Evolutionary conservation across 2,888 invertebrate genomes (phyloP), one percentile per base, ranked within the genome.

Genomic region (Phaedon cochleariae): DNA sequence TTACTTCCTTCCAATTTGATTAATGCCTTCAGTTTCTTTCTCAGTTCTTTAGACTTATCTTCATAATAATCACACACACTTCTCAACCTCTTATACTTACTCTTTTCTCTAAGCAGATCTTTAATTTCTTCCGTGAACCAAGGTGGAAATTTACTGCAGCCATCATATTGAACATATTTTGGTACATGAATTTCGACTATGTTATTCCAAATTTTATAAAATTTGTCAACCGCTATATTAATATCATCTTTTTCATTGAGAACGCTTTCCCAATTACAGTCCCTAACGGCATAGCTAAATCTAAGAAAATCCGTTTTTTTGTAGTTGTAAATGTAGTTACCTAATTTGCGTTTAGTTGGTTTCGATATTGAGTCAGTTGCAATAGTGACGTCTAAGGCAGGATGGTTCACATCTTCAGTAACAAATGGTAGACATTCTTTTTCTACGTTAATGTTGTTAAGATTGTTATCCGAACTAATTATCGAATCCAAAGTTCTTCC

Each of bases 401-500:
- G 26, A 51, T 51, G 51, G 22, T 22, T 20, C 26, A 51, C 7
- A 26, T 49, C 21, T 21, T 51, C 51, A 22, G 21, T 22, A 15
- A 51, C 51, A 51, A 51, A 51, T 26, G 51, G 51, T 51, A 51
- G 1, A 51, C 3, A 26, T 10, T 51, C 51, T 51, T 26, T 51
- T 21, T 21, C n/a, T 26, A 21, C 51, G 26, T 21, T 21, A n/a
- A 21, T 22, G 17, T 51, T 51, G 21, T 21, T 21, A 15, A 22
- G 22, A 15, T 21, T 51, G 26, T 51, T 51, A 22, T 51, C 2
- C 26, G 21, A 51, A 22, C n/a, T 51, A 15, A 21, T 51, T 51
- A 51, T 0, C 15, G 21, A 22, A 1, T 51, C 51, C 22, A 51
- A 15, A 18, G 22, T 51, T 51, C 26, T 26, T 22, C 51, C 51